A percentile compares a stretch with the other conserved stretches of the same genome.
Conservation (phyloP, 2,797 vertebrate species). For the Lagocephalus sceleratus region DNA sequence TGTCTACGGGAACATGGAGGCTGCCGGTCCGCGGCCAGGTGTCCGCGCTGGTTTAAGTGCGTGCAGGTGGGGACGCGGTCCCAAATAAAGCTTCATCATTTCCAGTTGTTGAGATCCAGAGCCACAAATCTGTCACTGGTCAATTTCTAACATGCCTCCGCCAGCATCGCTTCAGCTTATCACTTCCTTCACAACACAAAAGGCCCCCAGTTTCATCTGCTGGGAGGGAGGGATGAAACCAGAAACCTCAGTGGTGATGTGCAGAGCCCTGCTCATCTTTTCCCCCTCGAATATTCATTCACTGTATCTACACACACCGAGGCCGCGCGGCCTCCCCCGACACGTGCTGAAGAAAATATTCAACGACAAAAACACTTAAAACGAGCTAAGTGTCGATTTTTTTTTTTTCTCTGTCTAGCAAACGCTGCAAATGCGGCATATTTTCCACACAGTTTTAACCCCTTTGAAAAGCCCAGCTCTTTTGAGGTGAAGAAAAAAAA, state of each 20-base stretch:
- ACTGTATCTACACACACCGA: background rate
- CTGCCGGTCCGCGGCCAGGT: constrained; percentile 32
- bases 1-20: constrained; percentile 14
- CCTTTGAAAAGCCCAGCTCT: background rate
- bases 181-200: constrained; percentile 48
- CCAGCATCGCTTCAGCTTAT: constrained; percentile 43
- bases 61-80: constrained; percentile 32
- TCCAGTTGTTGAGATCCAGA: constrained; percentile 16
- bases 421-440: too few relatives aligned
- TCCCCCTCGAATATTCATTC: background rate
- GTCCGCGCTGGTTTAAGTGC: constrained; percentile 28
- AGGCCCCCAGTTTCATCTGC: constrained; percentile 28
- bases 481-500: background rate
- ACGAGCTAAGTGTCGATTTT: too few relatives aligned
- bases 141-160: constrained; percentile 39
- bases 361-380: too few relatives aligned
- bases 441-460: background rate
- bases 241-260: constrained; percentile 21
- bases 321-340: too few relatives aligned
- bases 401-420: background rate
- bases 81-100: constrained; percentile 10
- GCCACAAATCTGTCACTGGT: constrained; percentile 67
- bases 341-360: too few relatives aligned
- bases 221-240: constrained; percentile 26
- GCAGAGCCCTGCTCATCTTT: background rate